Percentiles rank a stretch among this genome's conserved stretches.
Conservation (phyloP, 2,797 vertebrate genomes). For the Rhincodon typus region DNA sequence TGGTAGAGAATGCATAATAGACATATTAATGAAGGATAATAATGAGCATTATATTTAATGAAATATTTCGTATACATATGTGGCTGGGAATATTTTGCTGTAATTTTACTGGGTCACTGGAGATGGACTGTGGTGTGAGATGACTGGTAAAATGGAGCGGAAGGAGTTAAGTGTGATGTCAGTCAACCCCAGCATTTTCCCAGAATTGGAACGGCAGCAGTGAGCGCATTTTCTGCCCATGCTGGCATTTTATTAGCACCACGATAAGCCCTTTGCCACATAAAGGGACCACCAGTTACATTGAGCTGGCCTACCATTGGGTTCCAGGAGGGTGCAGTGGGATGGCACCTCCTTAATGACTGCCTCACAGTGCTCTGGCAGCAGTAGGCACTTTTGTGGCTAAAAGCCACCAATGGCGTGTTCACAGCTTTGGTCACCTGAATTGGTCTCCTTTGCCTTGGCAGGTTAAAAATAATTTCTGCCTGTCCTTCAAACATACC, state of each 20-base stretch:
- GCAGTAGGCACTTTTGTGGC: neutral
- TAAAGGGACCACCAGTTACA: neutral
- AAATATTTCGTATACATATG: neutral
- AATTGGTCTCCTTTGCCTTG: neutral
- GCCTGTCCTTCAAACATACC: neutral
- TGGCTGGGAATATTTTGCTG: neutral
- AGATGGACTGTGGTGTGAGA: neutral
- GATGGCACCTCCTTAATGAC: neutral
- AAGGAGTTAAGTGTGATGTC: neutral
- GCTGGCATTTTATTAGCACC: neutral
- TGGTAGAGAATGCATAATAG: neutral
- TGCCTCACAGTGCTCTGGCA: neutral
- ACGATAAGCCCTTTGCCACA: neutral
- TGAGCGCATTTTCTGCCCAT: neutral
- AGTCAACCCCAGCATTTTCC: neutral
- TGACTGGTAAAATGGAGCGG: neutral
- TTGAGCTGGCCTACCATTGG: neutral
- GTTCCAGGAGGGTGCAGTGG: too few relatives aligned
- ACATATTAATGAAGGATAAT: neutral
- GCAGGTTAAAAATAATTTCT: neutral
- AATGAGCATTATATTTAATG: neutral
- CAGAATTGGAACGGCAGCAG: neutral
- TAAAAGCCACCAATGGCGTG: too few relatives aligned
- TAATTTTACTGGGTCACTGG: neutral
- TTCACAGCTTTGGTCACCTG: neutral